Evolutionary conservation across 2,113 vertebrate species (phyloP).

Genomic region (Psophia crepitans): DNA sequence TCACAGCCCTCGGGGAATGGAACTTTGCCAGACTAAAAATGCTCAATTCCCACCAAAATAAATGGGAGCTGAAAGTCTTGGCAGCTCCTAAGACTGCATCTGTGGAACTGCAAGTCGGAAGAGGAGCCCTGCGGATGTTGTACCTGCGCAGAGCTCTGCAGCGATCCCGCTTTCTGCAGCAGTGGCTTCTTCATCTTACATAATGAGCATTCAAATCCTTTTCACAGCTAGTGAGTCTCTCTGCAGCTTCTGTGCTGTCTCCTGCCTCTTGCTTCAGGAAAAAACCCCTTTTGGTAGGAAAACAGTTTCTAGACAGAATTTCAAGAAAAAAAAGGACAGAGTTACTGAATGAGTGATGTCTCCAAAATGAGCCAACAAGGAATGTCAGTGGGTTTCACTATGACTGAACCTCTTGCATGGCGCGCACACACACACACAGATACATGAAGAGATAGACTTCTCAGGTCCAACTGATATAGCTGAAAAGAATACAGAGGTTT

Average conservation of each 20-base stretch:
- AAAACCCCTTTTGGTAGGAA: background rate
- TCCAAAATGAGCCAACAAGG: background rate
- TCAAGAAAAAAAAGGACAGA: background rate
- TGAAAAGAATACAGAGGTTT: background rate
- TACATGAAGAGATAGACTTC: too few relatives aligned
- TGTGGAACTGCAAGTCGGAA: background rate
- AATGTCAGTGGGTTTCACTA: background rate
- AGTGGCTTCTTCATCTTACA: conserved; percentile 64
- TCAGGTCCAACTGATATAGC: too few relatives aligned
- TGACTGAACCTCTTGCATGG: background rate
- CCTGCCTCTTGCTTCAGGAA: conserved; percentile 52
- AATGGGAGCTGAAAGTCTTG: background rate
- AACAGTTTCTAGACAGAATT: background rate
- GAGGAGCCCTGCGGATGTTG: background rate
- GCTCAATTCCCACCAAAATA: background rate
- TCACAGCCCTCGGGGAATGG: background rate
- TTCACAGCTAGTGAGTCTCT: conserved; percentile 58
- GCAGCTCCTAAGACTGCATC: background rate
- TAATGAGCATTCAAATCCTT: conserved; percentile 57
- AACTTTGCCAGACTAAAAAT: background rate
- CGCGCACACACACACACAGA: rapidly evolving
- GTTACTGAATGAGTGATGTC: background rate
- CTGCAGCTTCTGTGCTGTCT: conserved; percentile 24
- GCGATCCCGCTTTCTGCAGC: conserved; percentile 55
- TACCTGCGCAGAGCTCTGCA: conserved; percentile 61